Conservation (phyloP, 2,113 vertebrate genomes). For the Picathartes gymnocephalus region DNA sequence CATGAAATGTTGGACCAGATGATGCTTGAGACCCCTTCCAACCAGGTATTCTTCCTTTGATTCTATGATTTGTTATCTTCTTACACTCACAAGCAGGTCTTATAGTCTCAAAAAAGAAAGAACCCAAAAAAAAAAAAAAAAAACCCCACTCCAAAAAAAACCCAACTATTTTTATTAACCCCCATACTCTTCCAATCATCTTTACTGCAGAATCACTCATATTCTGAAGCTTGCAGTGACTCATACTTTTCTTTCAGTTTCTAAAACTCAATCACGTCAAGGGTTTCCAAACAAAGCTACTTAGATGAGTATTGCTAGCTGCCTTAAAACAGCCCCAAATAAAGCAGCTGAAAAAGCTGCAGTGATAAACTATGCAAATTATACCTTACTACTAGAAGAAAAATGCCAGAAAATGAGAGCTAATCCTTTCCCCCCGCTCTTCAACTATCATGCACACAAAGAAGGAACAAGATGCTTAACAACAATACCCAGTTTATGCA, state of each 20-base stretch:
- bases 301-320: not conserved
- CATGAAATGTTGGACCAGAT: not conserved
- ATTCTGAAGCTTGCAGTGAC: not conserved
- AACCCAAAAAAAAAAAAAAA: not conserved
- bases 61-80: not conserved
- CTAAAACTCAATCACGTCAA: not conserved
- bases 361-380: conserved; percentile 52
- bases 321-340: conserved; percentile 31
- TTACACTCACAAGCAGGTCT: not conserved
- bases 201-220: not conserved
- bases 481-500: not conserved
- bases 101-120: not conserved
- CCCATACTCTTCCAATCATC: not conserved
- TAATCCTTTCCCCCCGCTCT: not conserved
- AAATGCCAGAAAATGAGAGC: not conserved
- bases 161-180: not conserved
- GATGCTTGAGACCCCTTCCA: not conserved
- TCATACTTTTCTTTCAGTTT: conserved; percentile 8
- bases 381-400: conserved; percentile 2
- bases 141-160: not conserved
- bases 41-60: not conserved
- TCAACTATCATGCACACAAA: not conserved
- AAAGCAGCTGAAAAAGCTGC: conserved; percentile 24
- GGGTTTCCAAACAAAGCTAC: conserved; percentile 38
- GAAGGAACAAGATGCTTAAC: not conserved